phyloP scores from a whole-genome alignment of 2,113 vertebrate species.

The Pelmatolapia mariae region DNA sequence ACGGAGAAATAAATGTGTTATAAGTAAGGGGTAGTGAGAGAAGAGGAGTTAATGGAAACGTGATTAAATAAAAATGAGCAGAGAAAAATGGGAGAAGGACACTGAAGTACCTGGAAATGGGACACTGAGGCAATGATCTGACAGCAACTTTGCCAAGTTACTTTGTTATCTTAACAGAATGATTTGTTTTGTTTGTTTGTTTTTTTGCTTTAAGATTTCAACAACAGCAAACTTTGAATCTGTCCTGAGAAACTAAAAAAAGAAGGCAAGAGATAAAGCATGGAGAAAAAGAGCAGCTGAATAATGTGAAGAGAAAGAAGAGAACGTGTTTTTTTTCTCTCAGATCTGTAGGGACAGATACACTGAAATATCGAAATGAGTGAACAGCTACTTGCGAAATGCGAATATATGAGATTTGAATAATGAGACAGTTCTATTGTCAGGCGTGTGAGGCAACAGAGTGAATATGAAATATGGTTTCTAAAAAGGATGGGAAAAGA shows the following conservation, averaged over 20 bases:
- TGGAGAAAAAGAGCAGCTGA: conserved; percentile 17
- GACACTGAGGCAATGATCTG: conserved; percentile 51
- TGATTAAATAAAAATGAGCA: conserved; percentile 16
- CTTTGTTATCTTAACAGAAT: conserved; percentile 29
- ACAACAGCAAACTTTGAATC: conserved; percentile 45
- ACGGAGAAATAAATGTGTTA: conserved; percentile 10
- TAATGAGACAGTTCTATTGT: conserved; percentile 13
- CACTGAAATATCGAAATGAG: conserved; percentile 35
- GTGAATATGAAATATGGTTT: conserved; percentile 9
- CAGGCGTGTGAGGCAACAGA: conserved; percentile 8
- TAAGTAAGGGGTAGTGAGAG: conserved; percentile 1
- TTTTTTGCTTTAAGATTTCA: conserved; percentile 25
- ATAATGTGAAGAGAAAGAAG: conserved; percentile 7
- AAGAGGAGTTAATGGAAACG: conserved; percentile 28
- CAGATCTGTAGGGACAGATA: conserved; percentile 56
- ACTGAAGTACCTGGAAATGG: conserved; percentile 72
- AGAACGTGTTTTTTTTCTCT: conserved; percentile 2
- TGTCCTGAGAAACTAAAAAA: conserved; percentile 56
- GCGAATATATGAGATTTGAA: neutral
- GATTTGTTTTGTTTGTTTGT: neutral
- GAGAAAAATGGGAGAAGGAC: conserved; percentile 48
- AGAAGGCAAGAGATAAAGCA: conserved; percentile 15
- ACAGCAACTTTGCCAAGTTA: conserved; percentile 39
- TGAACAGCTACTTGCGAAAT: conserved; percentile 7
- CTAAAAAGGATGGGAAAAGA: conserved; percentile 14